Percentiles rank a stretch among this genome's conserved stretches.
Conservation (phyloP, 1,140 invertebrate genomes). For the Aphaenogaster floridana region DNA sequence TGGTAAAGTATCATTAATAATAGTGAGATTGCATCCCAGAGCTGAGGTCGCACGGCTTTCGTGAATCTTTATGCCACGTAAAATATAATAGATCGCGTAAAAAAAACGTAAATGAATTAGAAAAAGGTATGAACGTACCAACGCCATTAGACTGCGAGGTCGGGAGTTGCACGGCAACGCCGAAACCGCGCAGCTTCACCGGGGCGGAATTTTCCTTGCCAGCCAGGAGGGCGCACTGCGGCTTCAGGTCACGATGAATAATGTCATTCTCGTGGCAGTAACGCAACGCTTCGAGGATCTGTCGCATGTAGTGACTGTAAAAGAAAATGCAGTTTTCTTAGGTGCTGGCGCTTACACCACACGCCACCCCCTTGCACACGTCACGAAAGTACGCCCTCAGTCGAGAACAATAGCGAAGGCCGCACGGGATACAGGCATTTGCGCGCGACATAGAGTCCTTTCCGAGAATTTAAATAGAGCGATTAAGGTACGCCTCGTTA, state of each 20-base stretch:
- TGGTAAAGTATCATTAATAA: slow-evolving; percentile 45
- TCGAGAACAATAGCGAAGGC: slow-evolving; percentile 20
- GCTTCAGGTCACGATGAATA: slow-evolving; percentile 98
- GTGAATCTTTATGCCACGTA: slow-evolving; percentile 37
- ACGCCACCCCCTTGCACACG: neutral
- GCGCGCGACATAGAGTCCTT: neutral
- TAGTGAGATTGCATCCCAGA: slow-evolving; percentile 33
- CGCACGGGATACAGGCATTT: slow-evolving; percentile 1
- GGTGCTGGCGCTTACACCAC: neutral
- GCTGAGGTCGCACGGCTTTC: slow-evolving; percentile 78
- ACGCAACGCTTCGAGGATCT: slow-evolving; percentile 97
- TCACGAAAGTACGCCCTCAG: slow-evolving; percentile 13
- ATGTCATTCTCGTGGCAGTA: slow-evolving; percentile 99
- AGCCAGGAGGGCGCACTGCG: slow-evolving; percentile 97
- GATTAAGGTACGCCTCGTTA: slow-evolving; percentile 39
- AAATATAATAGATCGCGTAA: slow-evolving; percentile 54
- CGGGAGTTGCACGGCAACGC: slow-evolving; percentile 97
- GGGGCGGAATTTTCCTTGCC: slow-evolving; percentile 99
- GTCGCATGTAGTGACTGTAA: slow-evolving; percentile 98
- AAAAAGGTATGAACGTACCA: slow-evolving; percentile 87
- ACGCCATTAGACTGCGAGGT: slow-evolving; percentile 92
- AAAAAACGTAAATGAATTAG: slow-evolving; percentile 63
- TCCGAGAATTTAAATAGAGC: slow-evolving; percentile 40
- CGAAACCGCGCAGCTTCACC: slow-evolving; percentile 99
- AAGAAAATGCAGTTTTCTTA: slow-evolving; percentile 70